phyloP scores from a whole-genome alignment of 1,140 invertebrate species.

The Platyura marginata region DNA sequence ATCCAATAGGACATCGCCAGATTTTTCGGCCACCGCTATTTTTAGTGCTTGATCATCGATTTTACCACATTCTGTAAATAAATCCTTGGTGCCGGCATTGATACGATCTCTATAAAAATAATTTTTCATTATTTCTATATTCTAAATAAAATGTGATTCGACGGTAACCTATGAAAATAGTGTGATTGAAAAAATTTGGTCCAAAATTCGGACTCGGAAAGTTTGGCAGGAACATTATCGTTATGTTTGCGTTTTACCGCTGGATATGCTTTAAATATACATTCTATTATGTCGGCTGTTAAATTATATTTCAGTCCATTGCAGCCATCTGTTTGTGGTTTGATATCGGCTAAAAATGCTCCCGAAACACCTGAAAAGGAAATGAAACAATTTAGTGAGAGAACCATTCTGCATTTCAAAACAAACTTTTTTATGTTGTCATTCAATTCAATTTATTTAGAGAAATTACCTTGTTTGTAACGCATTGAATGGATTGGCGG shows the following conservation, averaged over 20 bases:
- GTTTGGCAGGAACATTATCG: slow-evolving; percentile 89
- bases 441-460: too few species aligned
- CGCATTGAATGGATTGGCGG: too few species aligned
- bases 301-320: slow-evolving; percentile 96
- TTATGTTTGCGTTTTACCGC: slow-evolving; percentile 93
- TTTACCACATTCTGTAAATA: slow-evolving; percentile 94
- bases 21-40: slow-evolving; percentile 56
- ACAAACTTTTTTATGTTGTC: too few species aligned
- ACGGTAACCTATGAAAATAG: slow-evolving; percentile 75
- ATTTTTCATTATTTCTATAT: too few species aligned
- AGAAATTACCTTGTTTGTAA: too few species aligned
- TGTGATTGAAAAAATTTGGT: slow-evolving; percentile 99
- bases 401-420: too few species aligned
- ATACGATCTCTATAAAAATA: slow-evolving; percentile 62
- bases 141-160: too few species aligned
- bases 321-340: slow-evolving; percentile 91
- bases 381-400: too few species aligned
- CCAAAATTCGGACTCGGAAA: slow-evolving; percentile 97
- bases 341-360: slow-evolving; percentile 82
- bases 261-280: slow-evolving; percentile 98
- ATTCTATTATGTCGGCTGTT: slow-evolving; percentile 90
- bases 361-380: slow-evolving; percentile 61
- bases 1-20: slow-evolving; percentile 65
- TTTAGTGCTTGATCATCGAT: slow-evolving; percentile 78
- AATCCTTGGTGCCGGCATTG: slow-evolving; percentile 62